Base-by-base conservation (phyloP, 2,113 vertebrate species). In the Hepsetus odoe region DNA sequence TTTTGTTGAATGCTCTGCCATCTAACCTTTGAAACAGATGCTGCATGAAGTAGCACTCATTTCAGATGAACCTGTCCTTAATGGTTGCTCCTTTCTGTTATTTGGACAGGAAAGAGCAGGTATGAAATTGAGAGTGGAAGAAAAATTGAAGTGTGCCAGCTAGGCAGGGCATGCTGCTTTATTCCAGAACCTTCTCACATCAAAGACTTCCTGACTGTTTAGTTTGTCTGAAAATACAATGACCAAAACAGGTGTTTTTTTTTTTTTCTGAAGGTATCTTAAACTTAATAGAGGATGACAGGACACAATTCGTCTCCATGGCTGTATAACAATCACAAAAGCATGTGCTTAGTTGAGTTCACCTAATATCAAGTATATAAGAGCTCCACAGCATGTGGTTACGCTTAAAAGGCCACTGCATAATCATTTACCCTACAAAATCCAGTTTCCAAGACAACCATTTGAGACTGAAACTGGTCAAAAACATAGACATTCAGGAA, bases 381-480 rank as follows among this genome's bases (percentile, higher is more conserved):
- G 68, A 53, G 74, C 68, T 76, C 26, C 53, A 51, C 67, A 62
- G 79, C 55, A 78, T 51, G 56, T 80, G 59, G 72, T 77, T 68
- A 70, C 71, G 70, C 70, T 40, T 38, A 73, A 78, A 71, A 64
- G 79, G 70, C 46, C 76, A 74, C 44, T 65, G 74, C 56, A 80
- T 84, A 80, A 84, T 81, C 33, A 20, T 69, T 79, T 30, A 81
- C 70, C 53, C 70, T 70, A 74, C 72, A 84, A 74, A 74, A 81
- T 71, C 58, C 51, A 74, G 82, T 84, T 84, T 84, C 82, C 82
- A 84, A 77, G 79, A 81, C 82, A 84, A 84, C 82, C 74, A 71
- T n/a, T n/a, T 71, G 74, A 77, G 53, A 55, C 70, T 46, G 58
- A 70, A 70, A 49, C 67, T 40, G 40, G 76, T 78, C 82, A 84